phyloP scores from a whole-genome alignment of 2,888 invertebrate species.

The Incurvaria masculella region DNA sequence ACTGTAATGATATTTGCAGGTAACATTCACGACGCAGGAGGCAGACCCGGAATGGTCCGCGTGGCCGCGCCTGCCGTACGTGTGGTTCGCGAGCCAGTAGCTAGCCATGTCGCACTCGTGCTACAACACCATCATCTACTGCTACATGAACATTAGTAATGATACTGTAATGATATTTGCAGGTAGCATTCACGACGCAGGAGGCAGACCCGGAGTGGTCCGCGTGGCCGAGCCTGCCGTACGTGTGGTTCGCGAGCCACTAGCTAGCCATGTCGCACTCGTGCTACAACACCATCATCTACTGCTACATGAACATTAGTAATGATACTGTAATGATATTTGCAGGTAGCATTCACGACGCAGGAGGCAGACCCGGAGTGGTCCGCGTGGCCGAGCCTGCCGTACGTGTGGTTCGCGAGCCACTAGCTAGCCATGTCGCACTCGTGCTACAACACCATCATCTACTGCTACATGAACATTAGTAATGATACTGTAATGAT shows the following conservation, averaged over 20 bases:
- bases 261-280: constrained; percentile 88
- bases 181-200: constrained; percentile 61
- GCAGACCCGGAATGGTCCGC: constrained; percentile 50
- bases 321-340: too few relatives aligned
- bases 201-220: constrained; percentile 50
- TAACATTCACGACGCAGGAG: constrained; percentile 54
- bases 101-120: constrained; percentile 86
- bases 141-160: constrained; percentile 83
- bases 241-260: constrained; percentile 75
- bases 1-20: constrained; percentile 50
- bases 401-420: constrained; percentile 72
- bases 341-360: constrained; percentile 59
- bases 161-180: too few relatives aligned
- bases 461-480: constrained; percentile 78
- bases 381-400: constrained; percentile 61
- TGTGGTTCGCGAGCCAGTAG: constrained; percentile 80
- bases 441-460: constrained; percentile 84
- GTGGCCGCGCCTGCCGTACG: constrained; percentile 66
- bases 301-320: constrained; percentile 82
- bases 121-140: constrained; percentile 85
- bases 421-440: constrained; percentile 90
- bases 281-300: constrained; percentile 86
- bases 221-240: constrained; percentile 64
- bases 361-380: constrained; percentile 51
- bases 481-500: too few relatives aligned